Percentiles rank a stretch among this genome's conserved stretches.
Conservation (phyloP, 2,888 invertebrate genomes). For the Molorchus minor region DNA sequence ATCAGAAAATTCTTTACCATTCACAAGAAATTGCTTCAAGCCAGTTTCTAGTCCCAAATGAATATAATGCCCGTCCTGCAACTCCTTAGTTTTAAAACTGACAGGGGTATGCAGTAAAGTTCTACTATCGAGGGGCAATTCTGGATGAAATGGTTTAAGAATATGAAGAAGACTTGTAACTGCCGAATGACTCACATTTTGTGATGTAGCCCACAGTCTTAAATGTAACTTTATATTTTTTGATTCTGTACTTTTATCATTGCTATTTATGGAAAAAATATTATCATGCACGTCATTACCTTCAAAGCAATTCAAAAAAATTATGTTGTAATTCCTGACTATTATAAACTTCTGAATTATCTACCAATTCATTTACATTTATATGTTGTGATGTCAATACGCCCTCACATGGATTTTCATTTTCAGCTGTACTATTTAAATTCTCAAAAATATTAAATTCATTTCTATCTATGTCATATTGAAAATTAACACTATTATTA, state of each 20-base stretch:
- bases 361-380: conserved; percentile 3
- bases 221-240: not conserved
- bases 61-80: conserved; percentile 14
- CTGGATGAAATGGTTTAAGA: conserved; percentile 30
- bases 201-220: conserved; percentile 12
- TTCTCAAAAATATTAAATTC: conserved; percentile 6
- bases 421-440: conserved; percentile 10
- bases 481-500: conserved; percentile 3
- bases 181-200: conserved; percentile 26
- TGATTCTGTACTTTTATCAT: conserved; percentile 2
- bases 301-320: conserved; percentile 6
- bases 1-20: conserved; percentile 5
- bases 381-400: not conserved
- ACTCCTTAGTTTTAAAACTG: conserved; percentile 5
- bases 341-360: conserved; percentile 1
- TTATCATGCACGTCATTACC: conserved; percentile 2
- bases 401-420: conserved; percentile 8
- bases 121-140: conserved; percentile 30
- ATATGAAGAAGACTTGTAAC: conserved; percentile 26
- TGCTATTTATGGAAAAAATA: conserved; percentile 1
- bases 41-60: conserved; percentile 16
- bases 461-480: not conserved
- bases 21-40: conserved; percentile 9
- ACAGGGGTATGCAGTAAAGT: conserved; percentile 26
- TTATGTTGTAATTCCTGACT: conserved; percentile 3